Evolutionary conservation across 2,113 vertebrate species (phyloP).

Genomic region (Trachemys scripta): DNA sequence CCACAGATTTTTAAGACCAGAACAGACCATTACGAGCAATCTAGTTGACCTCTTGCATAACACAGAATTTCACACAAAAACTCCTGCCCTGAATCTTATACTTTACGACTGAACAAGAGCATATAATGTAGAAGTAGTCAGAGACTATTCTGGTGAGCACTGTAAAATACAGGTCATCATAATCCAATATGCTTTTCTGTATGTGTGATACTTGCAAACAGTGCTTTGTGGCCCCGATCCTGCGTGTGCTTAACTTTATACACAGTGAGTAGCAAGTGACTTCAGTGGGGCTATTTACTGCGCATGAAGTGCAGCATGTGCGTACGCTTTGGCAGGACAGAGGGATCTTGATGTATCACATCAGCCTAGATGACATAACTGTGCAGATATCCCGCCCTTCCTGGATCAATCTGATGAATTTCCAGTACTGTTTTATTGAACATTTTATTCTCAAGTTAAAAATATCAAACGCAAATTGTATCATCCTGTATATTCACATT

Average conservation of each 20-base stretch:
- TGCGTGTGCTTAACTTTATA: not conserved
- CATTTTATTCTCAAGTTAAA: not conserved
- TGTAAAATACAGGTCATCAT: not conserved
- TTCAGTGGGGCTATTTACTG: not conserved
- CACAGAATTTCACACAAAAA: not conserved
- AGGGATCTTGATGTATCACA: not conserved
- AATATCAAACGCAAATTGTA: not conserved
- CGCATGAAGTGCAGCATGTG: rapidly evolving
- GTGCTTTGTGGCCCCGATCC: not conserved
- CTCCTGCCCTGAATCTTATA: not conserved
- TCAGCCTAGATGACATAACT: rapidly evolving
- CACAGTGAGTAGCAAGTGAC: rapidly evolving
- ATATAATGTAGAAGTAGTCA: not conserved
- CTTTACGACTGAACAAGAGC: not conserved
- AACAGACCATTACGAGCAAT: not conserved
- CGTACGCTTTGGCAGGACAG: rapidly evolving
- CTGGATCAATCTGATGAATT: not conserved
- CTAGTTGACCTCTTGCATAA: not conserved
- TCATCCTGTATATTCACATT: not conserved
- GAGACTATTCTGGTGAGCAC: not conserved
- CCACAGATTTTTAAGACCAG: not conserved
- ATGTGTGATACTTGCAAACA: rapidly evolving
- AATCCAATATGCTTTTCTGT: not conserved
- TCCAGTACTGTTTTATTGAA: not conserved
- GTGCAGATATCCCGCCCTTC: not conserved